These are phyloP conservation scores for Geopemphigus sp. DNA, from an alignment of 1,140 invertebrate species.

Conservation along the genomic window DNA sequence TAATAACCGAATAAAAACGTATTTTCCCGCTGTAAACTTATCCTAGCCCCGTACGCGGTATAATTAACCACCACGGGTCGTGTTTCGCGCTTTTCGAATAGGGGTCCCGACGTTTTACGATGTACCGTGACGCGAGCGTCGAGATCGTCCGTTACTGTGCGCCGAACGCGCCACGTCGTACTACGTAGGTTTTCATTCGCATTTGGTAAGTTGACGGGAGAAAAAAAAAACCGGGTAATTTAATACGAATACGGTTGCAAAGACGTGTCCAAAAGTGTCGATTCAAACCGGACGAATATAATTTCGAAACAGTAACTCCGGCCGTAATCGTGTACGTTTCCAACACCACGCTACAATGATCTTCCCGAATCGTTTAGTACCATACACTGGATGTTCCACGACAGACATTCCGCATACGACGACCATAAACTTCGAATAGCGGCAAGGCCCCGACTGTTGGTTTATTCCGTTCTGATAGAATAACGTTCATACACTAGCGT, in stretches of 20 bases:
- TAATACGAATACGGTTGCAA: too few species aligned
- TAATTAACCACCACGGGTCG: too few species aligned
- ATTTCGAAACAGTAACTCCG: conserved; percentile 1
- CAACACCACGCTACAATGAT: not conserved
- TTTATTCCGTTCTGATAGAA: too few species aligned
- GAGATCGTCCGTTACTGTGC: too few species aligned
- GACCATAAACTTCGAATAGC: not conserved
- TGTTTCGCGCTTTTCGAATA: not conserved
- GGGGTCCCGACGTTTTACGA: not conserved
- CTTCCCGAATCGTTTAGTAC: not conserved
- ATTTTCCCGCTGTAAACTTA: not conserved
- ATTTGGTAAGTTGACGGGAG: too few species aligned
- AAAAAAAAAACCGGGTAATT: too few species aligned
- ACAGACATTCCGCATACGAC: not conserved
- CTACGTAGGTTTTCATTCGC: too few species aligned
- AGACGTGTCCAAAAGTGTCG: not conserved
- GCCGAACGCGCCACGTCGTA: too few species aligned
- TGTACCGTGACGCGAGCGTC: too few species aligned
- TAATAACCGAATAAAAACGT: not conserved
- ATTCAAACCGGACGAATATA: not conserved
- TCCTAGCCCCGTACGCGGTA: not conserved
- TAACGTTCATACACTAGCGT: too few species aligned
- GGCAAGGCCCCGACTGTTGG: not conserved
- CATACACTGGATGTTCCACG: not conserved
- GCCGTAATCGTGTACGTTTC: not conserved